Percentiles rank a stretch among this genome's conserved stretches.
phyloP scores from a whole-genome alignment of 2,113 vertebrate genomes.

The Equus quagga region DNA sequence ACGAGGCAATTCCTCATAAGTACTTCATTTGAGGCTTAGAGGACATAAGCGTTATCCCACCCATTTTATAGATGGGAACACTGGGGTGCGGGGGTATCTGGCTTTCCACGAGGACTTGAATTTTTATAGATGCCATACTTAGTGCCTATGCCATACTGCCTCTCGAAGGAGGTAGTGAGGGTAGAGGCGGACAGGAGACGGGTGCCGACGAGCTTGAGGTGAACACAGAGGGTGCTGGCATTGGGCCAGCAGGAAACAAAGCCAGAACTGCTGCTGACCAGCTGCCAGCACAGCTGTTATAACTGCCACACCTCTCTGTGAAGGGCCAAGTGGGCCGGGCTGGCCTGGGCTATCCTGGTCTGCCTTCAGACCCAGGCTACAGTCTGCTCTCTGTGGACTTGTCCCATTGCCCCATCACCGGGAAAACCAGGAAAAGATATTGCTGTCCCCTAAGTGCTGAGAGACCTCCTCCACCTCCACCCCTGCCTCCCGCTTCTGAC shows the following conservation, averaged over 20 bases:
- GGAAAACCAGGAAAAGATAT: neutral
- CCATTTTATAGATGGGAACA: neutral
- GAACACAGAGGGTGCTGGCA: neutral
- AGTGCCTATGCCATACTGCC: neutral
- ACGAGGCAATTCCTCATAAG: neutral
- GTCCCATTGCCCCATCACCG: neutral
- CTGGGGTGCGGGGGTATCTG: neutral
- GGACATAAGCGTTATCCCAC: neutral
- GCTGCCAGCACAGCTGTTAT: neutral
- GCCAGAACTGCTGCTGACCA: neutral
- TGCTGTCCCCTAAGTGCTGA: rapidly evolving
- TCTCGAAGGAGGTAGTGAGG: neutral
- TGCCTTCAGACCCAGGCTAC: neutral
- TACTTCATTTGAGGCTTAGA: neutral
- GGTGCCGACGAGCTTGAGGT: neutral
- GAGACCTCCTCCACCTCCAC: rapidly evolving
- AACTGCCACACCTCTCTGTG: rapidly evolving
- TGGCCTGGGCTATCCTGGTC: rapidly evolving
- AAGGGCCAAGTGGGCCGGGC: neutral
- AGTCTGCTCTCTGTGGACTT: rapidly evolving
- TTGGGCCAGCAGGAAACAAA: neutral
- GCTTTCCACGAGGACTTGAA: neutral
- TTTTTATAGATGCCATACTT: neutral
- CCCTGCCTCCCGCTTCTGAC: neutral
- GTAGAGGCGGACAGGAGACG: neutral